phyloP scores from a whole-genome alignment of 2,888 invertebrate species.

The Digitonthophagus gazella region DNA sequence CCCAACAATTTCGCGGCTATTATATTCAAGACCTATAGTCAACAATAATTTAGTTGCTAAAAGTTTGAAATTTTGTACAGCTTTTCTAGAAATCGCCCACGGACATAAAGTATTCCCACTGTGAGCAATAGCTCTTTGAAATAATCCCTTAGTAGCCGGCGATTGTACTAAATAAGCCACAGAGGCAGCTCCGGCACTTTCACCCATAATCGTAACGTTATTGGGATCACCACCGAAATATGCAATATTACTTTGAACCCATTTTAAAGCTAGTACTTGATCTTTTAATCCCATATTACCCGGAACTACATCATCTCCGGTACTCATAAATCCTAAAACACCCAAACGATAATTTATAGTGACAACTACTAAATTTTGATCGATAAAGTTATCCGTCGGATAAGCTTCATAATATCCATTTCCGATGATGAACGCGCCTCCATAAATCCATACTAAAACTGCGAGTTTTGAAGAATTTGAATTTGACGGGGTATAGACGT shows the following conservation, averaged over 20 bases:
- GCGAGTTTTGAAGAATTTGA: slow-evolving; percentile 14
- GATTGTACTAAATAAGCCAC: slow-evolving; percentile 23
- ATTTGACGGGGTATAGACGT: slow-evolving; percentile 37
- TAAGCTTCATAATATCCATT: slow-evolving; percentile 34
- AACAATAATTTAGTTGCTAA: too few relatives aligned
- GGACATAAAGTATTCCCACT: slow-evolving; percentile 23
- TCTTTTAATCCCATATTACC: slow-evolving; percentile 25
- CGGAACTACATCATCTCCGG: slow-evolving; percentile 15
- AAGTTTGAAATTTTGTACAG: too few relatives aligned
- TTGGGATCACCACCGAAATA: slow-evolving; percentile 24
- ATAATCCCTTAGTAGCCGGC: slow-evolving; percentile 21
- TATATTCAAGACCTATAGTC: too few relatives aligned
- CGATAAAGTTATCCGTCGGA: slow-evolving; percentile 41
- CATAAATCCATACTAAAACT: slow-evolving; percentile 43
- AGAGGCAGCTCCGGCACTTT: slow-evolving; percentile 23
- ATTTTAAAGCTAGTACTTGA: slow-evolving; percentile 24
- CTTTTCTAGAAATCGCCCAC: slow-evolving; percentile 30
- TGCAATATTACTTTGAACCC: slow-evolving; percentile 24
- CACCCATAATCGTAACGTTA: slow-evolving; percentile 23
- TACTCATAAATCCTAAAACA: slow-evolving; percentile 41
- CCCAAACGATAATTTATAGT: slow-evolving; percentile 41
- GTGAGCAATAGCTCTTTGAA: slow-evolving; percentile 22
- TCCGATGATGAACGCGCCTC: slow-evolving; percentile 38
- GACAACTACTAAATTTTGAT: slow-evolving; percentile 39
- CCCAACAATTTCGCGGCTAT: too few relatives aligned